phyloP scores from a whole-genome alignment of 2,888 invertebrate genomes.

The Elegia similella region DNA sequence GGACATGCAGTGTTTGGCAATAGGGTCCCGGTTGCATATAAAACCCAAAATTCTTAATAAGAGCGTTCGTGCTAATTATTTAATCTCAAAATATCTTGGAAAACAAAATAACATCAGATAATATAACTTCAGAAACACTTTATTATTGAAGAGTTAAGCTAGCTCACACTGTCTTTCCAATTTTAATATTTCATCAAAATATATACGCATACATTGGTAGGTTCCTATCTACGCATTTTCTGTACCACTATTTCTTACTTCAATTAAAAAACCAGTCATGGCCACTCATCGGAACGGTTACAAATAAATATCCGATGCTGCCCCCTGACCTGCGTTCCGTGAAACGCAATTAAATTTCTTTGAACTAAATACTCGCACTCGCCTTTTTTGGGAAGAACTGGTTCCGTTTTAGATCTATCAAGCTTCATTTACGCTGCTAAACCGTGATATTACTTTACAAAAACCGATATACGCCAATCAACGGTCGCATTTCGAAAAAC shows the following conservation, averaged over 20 bases:
- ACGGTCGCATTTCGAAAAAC: background rate
- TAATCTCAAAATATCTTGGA: too few species aligned
- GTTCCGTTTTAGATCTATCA: slow-evolving; percentile 40
- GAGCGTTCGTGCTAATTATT: too few species aligned
- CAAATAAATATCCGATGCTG: slow-evolving; percentile 44
- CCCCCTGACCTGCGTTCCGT: slow-evolving; percentile 58
- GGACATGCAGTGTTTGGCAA: too few species aligned
- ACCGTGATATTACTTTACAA: slow-evolving; percentile 18
- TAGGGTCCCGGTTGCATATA: too few species aligned
- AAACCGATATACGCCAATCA: background rate
- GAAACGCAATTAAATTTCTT: slow-evolving; percentile 64
- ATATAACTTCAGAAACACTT: background rate
- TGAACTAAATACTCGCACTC: slow-evolving; percentile 48
- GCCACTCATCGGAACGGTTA: slow-evolving; percentile 48
- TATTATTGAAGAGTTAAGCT: background rate
- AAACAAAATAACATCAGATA: too few species aligned
- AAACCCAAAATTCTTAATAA: too few species aligned
- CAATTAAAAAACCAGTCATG: slow-evolving; percentile 56
- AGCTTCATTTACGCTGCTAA: slow-evolving; percentile 34
- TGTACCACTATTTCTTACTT: slow-evolving; percentile 33
- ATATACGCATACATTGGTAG: background rate
- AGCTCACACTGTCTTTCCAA: too few species aligned
- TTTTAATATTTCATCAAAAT: background rate
- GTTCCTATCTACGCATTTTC: slow-evolving; percentile 21
- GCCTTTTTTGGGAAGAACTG: slow-evolving; percentile 36